Conservation (phyloP, 2,888 invertebrate genomes). For the Heliconius ethilla region DNA sequence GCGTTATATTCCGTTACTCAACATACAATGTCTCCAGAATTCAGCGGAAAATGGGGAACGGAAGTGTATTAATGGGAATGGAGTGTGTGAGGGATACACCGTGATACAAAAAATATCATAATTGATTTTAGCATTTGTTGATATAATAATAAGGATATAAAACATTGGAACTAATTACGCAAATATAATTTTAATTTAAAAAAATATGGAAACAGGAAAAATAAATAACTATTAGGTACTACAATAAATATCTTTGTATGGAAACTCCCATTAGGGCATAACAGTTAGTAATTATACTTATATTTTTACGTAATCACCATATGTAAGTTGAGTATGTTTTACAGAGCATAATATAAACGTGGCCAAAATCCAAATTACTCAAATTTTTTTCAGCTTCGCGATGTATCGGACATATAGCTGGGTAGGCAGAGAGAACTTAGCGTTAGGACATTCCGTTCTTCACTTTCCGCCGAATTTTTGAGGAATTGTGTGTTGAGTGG, state of each 20-base stretch:
- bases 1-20: too few species aligned
- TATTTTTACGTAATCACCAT: conserved; percentile 3
- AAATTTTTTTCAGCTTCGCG: background rate
- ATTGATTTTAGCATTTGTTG: background rate
- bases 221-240: conserved; percentile 5
- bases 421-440: too few species aligned
- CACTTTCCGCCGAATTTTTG: too few species aligned
- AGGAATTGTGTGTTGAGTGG: too few species aligned
- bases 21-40: too few species aligned
- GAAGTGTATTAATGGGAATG: too few species aligned
- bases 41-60: too few species aligned
- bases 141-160: background rate
- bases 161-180: conserved; percentile 14
- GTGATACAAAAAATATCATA: background rate
- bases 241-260: conserved; percentile 20
- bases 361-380: conserved; percentile 3
- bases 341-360: background rate
- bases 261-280: conserved; percentile 26
- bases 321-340: background rate
- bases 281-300: conserved; percentile 8
- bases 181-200: conserved; percentile 5
- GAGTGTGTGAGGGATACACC: too few species aligned
- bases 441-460: too few species aligned
- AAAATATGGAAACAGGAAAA: conserved; percentile 25
- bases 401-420: too few species aligned